phyloP scores from a whole-genome alignment of 2,797 vertebrate genomes.

The Anniella stebbinsi region DNA sequence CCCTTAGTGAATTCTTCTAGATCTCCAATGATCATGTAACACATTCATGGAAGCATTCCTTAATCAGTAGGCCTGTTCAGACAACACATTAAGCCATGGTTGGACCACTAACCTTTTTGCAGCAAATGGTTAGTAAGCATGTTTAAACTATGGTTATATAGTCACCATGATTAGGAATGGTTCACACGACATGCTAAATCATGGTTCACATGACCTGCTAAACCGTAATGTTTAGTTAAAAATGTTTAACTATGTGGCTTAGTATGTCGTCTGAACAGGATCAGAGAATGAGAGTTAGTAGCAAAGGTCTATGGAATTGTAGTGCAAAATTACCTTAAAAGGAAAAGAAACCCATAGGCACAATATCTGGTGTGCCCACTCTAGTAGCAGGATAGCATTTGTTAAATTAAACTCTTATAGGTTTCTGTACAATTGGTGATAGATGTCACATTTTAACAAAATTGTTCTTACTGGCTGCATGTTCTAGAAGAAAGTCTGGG shows the following conservation, averaged over 20 bases:
- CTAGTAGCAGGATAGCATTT: neutral
- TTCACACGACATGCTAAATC: too few relatives aligned
- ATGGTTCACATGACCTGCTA: too few relatives aligned
- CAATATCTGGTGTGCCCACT: neutral
- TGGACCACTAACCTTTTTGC: too few relatives aligned
- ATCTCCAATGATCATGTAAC: neutral
- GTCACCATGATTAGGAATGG: too few relatives aligned
- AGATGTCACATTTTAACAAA: constrained; percentile 11
- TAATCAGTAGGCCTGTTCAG: neutral
- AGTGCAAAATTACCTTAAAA: neutral
- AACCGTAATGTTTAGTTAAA: too few relatives aligned
- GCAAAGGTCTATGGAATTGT: neutral
- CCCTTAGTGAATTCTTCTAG: neutral
- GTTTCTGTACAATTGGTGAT: constrained; percentile 6
- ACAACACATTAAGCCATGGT: too few relatives aligned
- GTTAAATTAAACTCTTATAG: neutral
- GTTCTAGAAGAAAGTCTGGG: neutral
- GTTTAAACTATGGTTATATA: too few relatives aligned
- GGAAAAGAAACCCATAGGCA: neutral
- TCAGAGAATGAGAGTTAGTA: neutral
- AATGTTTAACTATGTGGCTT: too few relatives aligned
- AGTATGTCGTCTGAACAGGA: too few relatives aligned
- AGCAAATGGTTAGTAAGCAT: too few relatives aligned
- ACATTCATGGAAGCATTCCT: neutral
- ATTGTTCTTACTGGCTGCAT: neutral